Base-by-base conservation (phyloP, 2,113 vertebrate genomes). In the Xenopus borealis region DNA sequence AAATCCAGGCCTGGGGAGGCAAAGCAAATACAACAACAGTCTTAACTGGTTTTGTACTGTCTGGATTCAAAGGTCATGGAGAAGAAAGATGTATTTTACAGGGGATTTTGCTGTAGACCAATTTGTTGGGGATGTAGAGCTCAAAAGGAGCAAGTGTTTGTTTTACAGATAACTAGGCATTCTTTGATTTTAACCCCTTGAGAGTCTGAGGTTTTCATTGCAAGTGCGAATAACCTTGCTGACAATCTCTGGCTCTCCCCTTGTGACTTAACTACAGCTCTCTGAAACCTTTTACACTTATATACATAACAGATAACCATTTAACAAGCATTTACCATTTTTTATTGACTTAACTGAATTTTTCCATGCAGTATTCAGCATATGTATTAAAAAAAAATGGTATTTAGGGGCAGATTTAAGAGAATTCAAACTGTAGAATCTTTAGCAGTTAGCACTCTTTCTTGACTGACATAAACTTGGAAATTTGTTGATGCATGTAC, bases 11-110 rank as follows among this genome's bases (percentile, higher is more conserved):
- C n/a, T n/a, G n/a, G 63, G 19, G 40, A 46, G 58, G 44, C 16
- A 19, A 71, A 12, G 45, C 55, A 50, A 3, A 27, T 23, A 47
- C 19, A 50, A 63, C 70, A 63, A 53, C n/a, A 63, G 52, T 62
- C 70, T n/a, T 23, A 62, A 47, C 6, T 33, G 46, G 7, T 59
- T 27, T 61, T 50, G 47, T 44, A 47, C 58, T 52, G 58, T 62
- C 20, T 27, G 10, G 40, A 71, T 62, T 30, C 70, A 72, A 63
- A 72, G 45, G 70, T 63, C 70, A 59, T n/a, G 17, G n/a, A 40
- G 18, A 69, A 16, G 17, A 67, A 50, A 47, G n/a, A 40, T 69
- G 67, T 40, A 40, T 66, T 50, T 66, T 50, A 50, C 33, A 18
- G 13, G 19, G 40, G 19, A 72, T 14, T 10, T 62, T 14, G 61